These are phyloP conservation scores for Holothuria scabra DNA, from an alignment of 53 echinoderm and acorn worm species.

Conservation along the genomic window DNA sequence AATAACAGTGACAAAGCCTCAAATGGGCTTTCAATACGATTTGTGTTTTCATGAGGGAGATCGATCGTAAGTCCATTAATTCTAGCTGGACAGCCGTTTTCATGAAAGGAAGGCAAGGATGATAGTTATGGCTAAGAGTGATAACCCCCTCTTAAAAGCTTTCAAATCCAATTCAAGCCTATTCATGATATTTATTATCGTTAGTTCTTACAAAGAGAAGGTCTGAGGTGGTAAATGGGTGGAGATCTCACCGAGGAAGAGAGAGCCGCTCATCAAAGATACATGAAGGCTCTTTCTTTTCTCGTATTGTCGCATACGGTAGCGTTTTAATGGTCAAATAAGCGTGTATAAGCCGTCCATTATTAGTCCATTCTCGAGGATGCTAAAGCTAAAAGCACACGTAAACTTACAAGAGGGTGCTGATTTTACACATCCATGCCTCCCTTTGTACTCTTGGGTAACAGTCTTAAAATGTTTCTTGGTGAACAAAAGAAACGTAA, in stretches of 20 bases:
- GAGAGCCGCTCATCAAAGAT: too few relatives aligned
- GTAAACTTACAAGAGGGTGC: conserved; percentile 13
- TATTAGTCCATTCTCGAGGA: conserved; percentile 20
- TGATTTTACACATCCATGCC: conserved; percentile 25
- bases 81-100: conserved; percentile 40
- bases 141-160: conserved; percentile 32
- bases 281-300: conserved; percentile 20
- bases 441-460: conserved; percentile 25
- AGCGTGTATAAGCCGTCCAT: conserved; percentile 24
- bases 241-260: too few relatives aligned
- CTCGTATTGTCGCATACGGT: conserved; percentile 34
- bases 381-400: conserved; percentile 26
- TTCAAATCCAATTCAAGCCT: background rate
- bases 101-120: conserved; percentile 7
- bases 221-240: too few relatives aligned
- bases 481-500: background rate
- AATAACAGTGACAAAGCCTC: conserved; percentile 22
- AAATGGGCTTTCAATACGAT: conserved; percentile 35
- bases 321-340: conserved; percentile 42
- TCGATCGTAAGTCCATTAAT: conserved; percentile 42
- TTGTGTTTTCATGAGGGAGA: background rate
- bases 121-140: conserved; percentile 35
- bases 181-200: background rate
- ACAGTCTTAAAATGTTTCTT: conserved; percentile 2
- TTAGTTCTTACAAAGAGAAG: too few relatives aligned